These are phyloP conservation scores for Antedon mediterranea DNA, from an alignment of 53 echinoderm and acorn worm genomes.

Conservation along the genomic window DNA sequence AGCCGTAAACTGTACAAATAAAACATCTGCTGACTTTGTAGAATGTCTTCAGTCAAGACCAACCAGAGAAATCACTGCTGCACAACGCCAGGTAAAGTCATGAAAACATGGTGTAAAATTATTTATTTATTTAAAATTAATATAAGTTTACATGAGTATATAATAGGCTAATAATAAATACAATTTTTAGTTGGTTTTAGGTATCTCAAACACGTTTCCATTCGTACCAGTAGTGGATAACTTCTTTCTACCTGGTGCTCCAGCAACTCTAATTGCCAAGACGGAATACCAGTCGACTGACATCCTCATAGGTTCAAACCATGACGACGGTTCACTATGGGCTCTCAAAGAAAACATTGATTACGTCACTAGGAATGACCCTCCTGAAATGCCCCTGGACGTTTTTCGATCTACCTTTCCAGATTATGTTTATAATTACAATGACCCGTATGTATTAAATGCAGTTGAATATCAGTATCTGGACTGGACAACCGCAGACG, in stretches of 20 bases:
- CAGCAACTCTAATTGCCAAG: constrained; percentile 33
- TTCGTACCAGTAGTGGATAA: constrained; percentile 43
- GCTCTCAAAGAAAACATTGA: constrained; percentile 8
- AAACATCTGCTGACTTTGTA: constrained; percentile 16
- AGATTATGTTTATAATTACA: constrained; percentile 16
- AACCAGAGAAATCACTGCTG: neutral
- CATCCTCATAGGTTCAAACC: constrained; percentile 53
- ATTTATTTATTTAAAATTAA: no score
- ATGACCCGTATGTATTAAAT: constrained; percentile 13
- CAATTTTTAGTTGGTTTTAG: neutral
- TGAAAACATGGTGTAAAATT: no score
- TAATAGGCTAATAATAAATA: no score
- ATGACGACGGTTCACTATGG: constrained; percentile 42
- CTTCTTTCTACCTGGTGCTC: constrained; percentile 44
- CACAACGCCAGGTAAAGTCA: neutral
- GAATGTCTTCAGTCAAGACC: constrained; percentile 20
- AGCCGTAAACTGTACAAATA: constrained; percentile 20
- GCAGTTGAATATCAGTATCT: constrained; percentile 30
- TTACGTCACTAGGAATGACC: neutral
- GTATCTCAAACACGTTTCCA: constrained; percentile 2
- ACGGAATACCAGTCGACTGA: constrained; percentile 43
- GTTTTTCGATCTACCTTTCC: constrained; percentile 16
- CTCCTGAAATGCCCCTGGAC: constrained; percentile 20
- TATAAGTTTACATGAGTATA: no score
- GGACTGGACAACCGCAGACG: constrained; percentile 8